Conservation (phyloP, 2,113 vertebrate genomes). For the Noturus placidus region DNA sequence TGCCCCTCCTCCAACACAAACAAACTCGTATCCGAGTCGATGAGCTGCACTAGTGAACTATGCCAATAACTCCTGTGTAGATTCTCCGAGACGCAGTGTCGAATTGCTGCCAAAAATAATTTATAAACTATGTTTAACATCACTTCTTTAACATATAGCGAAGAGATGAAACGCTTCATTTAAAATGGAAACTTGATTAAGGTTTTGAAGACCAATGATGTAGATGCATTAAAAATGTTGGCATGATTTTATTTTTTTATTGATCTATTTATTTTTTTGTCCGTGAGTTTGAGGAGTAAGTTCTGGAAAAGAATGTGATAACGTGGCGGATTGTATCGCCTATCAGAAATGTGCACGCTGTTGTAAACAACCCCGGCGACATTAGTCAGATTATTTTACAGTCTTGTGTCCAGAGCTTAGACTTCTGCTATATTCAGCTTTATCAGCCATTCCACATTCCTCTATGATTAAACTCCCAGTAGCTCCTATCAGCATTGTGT, state of each 20-base stretch:
- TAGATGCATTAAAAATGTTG: neutral
- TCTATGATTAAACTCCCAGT: constrained; percentile 32
- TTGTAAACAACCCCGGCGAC: constrained; percentile 19
- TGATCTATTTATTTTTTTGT: too few relatives aligned
- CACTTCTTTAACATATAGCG: neutral
- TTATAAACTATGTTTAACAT: neutral
- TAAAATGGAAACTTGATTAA: neutral
- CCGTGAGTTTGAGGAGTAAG: neutral
- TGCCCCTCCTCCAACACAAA: neutral
- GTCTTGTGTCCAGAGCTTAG: constrained; percentile 9
- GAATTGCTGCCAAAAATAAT: neutral
- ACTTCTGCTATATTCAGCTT: constrained; percentile 28
- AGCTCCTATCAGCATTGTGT: constrained; percentile 23
- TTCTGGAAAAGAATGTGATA: neutral
- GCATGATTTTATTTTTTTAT: neutral
- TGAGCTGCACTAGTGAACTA: neutral
- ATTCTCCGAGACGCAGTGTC: neutral
- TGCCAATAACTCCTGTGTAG: neutral
- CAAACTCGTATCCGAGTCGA: too few relatives aligned
- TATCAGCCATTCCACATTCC: constrained; percentile 42
- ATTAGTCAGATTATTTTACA: constrained; percentile 20
- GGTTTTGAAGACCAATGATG: neutral
- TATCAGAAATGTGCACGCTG: neutral
- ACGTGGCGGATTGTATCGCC: neutral
- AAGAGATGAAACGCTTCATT: neutral